Evolutionary conservation across 2,797 vertebrate species (phyloP).

Genomic region (Petrocephalus sullivani): DNA sequence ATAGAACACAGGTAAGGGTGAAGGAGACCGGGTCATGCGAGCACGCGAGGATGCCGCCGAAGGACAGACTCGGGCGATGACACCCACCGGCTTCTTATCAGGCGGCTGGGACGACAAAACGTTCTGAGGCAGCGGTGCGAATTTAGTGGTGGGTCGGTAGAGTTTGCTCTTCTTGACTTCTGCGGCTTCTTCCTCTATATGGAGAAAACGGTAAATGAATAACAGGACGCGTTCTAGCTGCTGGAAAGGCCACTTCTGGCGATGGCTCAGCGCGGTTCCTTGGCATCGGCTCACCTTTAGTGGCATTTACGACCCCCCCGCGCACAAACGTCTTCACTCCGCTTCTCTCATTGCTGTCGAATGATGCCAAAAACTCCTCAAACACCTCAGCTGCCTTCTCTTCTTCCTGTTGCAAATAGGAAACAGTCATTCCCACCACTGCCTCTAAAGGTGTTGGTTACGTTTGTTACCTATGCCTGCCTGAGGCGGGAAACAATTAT

Average conservation of each 20-base stretch:
- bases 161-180: slow-evolving; percentile 65
- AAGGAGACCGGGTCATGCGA: neutral
- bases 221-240: neutral
- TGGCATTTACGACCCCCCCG: slow-evolving; percentile 70
- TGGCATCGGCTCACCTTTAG: slow-evolving; percentile 58
- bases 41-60: neutral
- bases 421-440: neutral
- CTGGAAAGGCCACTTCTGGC: neutral
- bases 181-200: slow-evolving; percentile 63
- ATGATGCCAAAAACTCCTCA: slow-evolving; percentile 73
- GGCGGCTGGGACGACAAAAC: slow-evolving; percentile 38
- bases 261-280: neutral
- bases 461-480: neutral
- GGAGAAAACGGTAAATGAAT: neutral
- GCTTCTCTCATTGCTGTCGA: slow-evolving; percentile 62
- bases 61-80: neutral
- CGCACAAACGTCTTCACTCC: slow-evolving; percentile 69
- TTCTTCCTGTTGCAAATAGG: slow-evolving; percentile 57
- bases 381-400: slow-evolving; percentile 75
- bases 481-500: neutral
- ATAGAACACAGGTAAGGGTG: neutral
- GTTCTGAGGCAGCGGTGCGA: slow-evolving; percentile 49
- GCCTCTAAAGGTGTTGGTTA: neutral
- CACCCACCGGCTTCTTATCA: slow-evolving; percentile 65
- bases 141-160: slow-evolving; percentile 64